Percentiles rank a stretch among this genome's conserved stretches.
Conservation (phyloP, 2,113 vertebrate genomes). For the Emberiza fucata region DNA sequence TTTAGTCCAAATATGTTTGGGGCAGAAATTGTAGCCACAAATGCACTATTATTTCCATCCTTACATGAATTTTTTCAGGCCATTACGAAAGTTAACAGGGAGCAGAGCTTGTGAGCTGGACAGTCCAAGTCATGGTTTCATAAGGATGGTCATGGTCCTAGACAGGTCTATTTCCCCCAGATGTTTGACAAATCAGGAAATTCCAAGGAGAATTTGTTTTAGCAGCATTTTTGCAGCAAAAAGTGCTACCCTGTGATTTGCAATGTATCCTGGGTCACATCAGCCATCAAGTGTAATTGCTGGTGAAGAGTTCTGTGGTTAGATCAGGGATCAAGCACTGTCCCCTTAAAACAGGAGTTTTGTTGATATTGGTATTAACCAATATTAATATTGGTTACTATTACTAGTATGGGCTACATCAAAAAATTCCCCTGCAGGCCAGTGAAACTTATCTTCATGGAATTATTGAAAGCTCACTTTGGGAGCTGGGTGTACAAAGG, state of each 20-base stretch:
- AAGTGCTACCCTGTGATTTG: not conserved
- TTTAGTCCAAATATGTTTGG: not conserved
- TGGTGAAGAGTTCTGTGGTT: not conserved
- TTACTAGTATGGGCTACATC: not conserved
- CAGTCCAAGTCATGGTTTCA: not conserved
- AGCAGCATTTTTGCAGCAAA: not conserved
- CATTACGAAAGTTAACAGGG: not conserved
- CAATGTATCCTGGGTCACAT: not conserved
- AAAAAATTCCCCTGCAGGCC: not conserved
- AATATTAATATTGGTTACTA: not conserved
- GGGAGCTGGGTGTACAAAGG: not conserved
- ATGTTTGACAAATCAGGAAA: not conserved
- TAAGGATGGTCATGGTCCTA: not conserved
- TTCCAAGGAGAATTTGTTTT: not conserved
- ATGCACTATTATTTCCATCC: not conserved
- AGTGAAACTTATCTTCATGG: not conserved
- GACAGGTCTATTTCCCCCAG: not conserved
- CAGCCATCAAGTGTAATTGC: not conserved
- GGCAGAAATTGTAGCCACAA: not conserved
- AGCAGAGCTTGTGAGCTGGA: not conserved
- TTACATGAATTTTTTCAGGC: not conserved
- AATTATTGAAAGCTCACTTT: not conserved
- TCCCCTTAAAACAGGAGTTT: not conserved
- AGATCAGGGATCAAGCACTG: not conserved
- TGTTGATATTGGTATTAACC: not conserved